Evolutionary conservation across 2,888 invertebrate genomes (phyloP).

Genomic region (Pandemis cinnamomeana): DNA sequence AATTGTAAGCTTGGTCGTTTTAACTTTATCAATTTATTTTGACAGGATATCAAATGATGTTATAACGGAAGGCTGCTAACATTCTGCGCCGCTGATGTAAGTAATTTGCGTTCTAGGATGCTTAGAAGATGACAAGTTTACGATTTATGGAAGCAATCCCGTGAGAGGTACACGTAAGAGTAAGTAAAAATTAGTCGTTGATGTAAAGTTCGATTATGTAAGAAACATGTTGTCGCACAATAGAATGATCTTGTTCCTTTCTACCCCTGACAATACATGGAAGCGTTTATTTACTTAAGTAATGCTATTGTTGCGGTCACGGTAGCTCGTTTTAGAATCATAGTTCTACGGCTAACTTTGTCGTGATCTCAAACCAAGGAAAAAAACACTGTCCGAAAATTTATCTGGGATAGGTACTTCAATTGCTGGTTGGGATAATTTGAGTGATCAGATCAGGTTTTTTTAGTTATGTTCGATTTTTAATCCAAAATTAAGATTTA

Average conservation of each 20-base stretch:
- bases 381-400: no score
- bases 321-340: conserved; percentile 10
- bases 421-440: no score
- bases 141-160: neutral
- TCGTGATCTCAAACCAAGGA: no score
- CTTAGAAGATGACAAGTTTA: neutral
- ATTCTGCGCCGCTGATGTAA: neutral
- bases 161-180: neutral
- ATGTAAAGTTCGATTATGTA: conserved; percentile 28
- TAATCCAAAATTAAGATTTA: no score
- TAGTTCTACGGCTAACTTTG: neutral
- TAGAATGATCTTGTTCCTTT: conserved; percentile 39
- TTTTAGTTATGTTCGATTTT: no score
- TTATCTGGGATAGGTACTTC: no score
- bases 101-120: neutral
- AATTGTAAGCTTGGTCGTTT: neutral
- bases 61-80: conserved; percentile 1
- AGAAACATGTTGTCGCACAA: conserved; percentile 34
- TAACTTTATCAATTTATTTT: conserved; percentile 3
- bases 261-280: conserved; percentile 30
- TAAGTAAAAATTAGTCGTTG: neutral
- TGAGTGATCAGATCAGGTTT: no score
- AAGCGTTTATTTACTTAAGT: conserved; percentile 31
- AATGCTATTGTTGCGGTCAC: conserved; percentile 34
- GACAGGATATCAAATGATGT: conserved; percentile 6